Evolutionary conservation across 2,888 invertebrate genomes (phyloP).

Genomic region (Conomelus anceps): DNA sequence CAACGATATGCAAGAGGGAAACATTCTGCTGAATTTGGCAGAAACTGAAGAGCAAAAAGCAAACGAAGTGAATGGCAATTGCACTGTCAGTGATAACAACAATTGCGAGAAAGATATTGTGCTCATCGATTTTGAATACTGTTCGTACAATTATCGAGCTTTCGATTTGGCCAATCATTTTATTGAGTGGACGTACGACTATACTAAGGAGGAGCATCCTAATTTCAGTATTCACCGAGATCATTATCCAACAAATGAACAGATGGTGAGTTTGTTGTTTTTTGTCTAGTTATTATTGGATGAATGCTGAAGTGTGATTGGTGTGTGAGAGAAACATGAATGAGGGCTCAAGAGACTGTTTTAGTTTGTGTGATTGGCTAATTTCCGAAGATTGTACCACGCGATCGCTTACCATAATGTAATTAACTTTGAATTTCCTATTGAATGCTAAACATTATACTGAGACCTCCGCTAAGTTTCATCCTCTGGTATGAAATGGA

Average conservation of each 20-base stretch:
- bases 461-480: not conserved
- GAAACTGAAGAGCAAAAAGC: constrained; percentile 30
- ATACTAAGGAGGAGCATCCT: constrained; percentile 69
- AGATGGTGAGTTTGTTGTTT: constrained; percentile 57
- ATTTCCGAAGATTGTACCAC: not conserved
- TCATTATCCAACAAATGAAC: constrained; percentile 67
- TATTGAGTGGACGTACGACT: constrained; percentile 86
- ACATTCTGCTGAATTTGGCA: constrained; percentile 53
- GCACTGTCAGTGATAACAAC: constrained; percentile 30
- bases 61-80: not conserved
- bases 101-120: constrained; percentile 56
- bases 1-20: constrained; percentile 91
- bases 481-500: no score
- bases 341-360: not conserved
- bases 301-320: not conserved
- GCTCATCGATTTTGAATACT: constrained; percentile 90
- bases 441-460: not conserved
- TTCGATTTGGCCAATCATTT: constrained; percentile 95
- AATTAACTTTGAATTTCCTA: not conserved
- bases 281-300: not conserved
- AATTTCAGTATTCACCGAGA: constrained; percentile 63
- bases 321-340: not conserved
- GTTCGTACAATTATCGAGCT: constrained; percentile 87
- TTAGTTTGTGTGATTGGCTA: not conserved
- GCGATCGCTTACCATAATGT: not conserved